phyloP scores from a whole-genome alignment of 2,797 vertebrate species.

The Malurus splendens region DNA sequence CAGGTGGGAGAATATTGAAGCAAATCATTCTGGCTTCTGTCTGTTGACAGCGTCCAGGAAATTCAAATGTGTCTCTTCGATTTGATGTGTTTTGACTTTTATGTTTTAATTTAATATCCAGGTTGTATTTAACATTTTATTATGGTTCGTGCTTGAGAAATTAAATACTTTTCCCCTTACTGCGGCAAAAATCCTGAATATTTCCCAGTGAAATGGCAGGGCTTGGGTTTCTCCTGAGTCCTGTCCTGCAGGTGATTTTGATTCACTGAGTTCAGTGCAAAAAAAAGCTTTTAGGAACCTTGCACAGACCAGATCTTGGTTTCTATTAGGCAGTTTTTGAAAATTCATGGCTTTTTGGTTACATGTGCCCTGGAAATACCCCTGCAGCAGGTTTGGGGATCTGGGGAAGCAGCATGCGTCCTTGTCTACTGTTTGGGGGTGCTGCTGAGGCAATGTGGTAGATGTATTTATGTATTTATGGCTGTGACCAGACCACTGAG shows the following conservation, averaged over 20 bases:
- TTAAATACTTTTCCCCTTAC: conserved; percentile 4
- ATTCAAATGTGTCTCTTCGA: conserved; percentile 2
- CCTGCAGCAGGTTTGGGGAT: neutral
- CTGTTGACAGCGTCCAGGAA: conserved; percentile 26
- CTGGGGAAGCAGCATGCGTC: fast-evolving
- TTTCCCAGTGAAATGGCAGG: neutral
- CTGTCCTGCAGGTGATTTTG: neutral
- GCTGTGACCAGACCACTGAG: neutral
- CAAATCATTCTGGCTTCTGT: neutral
- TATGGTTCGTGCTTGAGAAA: neutral
- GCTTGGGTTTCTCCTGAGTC: neutral
- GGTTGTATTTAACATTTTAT: conserved; percentile 23
- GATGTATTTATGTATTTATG: neutral
- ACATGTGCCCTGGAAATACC: fast-evolving
- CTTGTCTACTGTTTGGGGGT: neutral
- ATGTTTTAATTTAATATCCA: conserved; percentile 41
- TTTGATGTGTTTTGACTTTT: conserved; percentile 33
- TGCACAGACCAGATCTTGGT: neutral
- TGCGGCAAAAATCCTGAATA: neutral
- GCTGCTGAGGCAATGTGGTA: neutral
- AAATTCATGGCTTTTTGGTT: neutral
- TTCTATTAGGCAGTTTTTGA: neutral
- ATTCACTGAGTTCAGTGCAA: neutral
- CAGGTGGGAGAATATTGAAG: neutral
- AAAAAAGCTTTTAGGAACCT: neutral